Evolutionary conservation across 2,888 invertebrate genomes (phyloP), one percentile per base, ranked within the genome.

Genomic region (Pilophorus perplexus): DNA sequence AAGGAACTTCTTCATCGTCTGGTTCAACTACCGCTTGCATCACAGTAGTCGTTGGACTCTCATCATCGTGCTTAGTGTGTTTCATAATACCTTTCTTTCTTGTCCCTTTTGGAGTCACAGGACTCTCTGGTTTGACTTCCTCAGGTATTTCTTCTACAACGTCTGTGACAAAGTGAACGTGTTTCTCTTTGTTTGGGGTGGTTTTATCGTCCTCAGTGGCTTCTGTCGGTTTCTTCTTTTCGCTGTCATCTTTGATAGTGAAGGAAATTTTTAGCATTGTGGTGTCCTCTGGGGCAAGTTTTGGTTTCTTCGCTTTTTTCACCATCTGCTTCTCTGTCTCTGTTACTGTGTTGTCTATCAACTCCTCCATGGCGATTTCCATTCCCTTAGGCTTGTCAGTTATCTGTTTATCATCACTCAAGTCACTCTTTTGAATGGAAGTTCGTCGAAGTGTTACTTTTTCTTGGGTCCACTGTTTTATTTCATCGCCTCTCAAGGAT

Each of bases 391-490:
- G 18, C 14, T 20, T 33, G 18, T 5, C 25, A 20, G 25, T 27
- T 16, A 14, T 22, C 14, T 5, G 22, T 16, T 50, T 27, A 54
- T 75, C 70, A 14, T 75, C 59, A 14, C 40, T 40, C 6, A 23
- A 6, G n/a, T 40, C 74, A 5, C 73, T 74, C 12, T 73, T 69
- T 1, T 74, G 67, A 25, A 73, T 74, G 64, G 73, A 72, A 0
- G 75, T 70, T 70, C 74, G 76, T 62, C 75, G 77, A 27, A 77
- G 66, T 1, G 72, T 70, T 5, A 77, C 72, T 67, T 74, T 75
- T 70, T 77, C 76, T 66, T 76, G 75, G 0, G 74, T 77, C 78
- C 78, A 77, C 2, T 77, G 76, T 71, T 73, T 69, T 28, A 69
- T 54, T 33, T 72, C 69, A 3, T 72, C 67, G 3, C 25, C 40